Base-by-base conservation (phyloP, 2,888 invertebrate genomes). In the Notocelia uddmanniana region DNA sequence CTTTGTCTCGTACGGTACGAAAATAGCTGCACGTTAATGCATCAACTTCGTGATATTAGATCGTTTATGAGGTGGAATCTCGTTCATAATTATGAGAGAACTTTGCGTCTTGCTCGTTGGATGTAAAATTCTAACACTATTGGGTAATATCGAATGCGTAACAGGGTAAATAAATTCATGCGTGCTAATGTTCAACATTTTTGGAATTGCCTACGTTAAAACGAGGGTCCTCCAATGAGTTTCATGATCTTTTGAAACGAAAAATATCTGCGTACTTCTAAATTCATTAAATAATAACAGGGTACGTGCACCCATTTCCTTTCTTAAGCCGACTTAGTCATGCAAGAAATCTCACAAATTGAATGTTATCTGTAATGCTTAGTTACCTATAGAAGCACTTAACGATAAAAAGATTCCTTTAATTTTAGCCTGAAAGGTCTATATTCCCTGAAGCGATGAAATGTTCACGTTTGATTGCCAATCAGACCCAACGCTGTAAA, bases 1-100 rank as follows among this genome's bases (percentile, higher is more conserved):
- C 68, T 75, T 73, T 72, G 64, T 62, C 62, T 21, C 73, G 68
- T 72, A 18, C 52, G 60, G 73, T 48, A 71, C 57, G 76, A 74
- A 73, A 74, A 67, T 73, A 69, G 70, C 70, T 64, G 31, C 66
- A 18, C 48, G 68, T 41, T 73, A 64, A 66, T 73, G 67, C 62
- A 69, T 52, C 67, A 73, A 74, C 68, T 74, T 71, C 68, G 64
- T 55, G 68, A 68, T 60, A 66, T 62, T 68, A 55, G 67, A 55
- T 31, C 72, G 48, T 72, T 72, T 72, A 72, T 68, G 62, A 50
- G 60, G 60, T 69, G 52, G 54, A 62, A 69, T 55, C 50, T 62
- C 66, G 59, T 55, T 23, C 34, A 50, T 67, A 67, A 71, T 66
- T 66, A 71, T 41, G 66, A 18, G 66, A 34, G n/a, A 71, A 71